phyloP scores from a whole-genome alignment of 2,888 invertebrate genomes.

The Hydroisotoma schaefferi region DNA sequence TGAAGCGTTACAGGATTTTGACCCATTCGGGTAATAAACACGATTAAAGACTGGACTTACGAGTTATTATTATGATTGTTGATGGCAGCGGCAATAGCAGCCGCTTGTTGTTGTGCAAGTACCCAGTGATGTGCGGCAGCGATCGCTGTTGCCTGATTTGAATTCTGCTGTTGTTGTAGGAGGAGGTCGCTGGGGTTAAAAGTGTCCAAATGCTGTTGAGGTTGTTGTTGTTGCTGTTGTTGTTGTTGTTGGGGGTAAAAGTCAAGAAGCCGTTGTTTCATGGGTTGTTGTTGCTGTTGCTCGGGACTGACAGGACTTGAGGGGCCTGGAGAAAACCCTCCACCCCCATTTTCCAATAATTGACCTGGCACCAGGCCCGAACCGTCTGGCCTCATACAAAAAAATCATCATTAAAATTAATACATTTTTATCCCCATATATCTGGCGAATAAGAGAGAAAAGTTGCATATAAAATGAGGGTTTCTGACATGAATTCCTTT shows the following conservation, averaged over 20 bases:
- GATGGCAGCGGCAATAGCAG: neutral
- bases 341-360: no score
- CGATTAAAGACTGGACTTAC: no score
- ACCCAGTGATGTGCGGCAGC: constrained; percentile 34
- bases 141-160: constrained; percentile 24
- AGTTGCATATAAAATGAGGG: no score
- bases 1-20: no score
- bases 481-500: no score
- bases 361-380: no score
- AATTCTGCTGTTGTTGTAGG: neutral
- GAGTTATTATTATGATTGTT: no score
- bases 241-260: neutral
- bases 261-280: neutral
- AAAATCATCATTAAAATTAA: no score
- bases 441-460: no score
- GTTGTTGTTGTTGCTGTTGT: neutral
- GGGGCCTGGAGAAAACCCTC: neutral
- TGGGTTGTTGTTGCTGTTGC: neutral
- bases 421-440: no score
- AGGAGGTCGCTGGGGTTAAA: neutral
- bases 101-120: constrained; percentile 11
- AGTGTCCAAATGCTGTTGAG: neutral
- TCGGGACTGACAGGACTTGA: neutral
- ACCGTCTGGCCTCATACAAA: no score
- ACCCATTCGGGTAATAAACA: no score